These are phyloP conservation scores for Oceanodroma tethys DNA, from an alignment of 2,113 vertebrate species.

Conservation along the genomic window DNA sequence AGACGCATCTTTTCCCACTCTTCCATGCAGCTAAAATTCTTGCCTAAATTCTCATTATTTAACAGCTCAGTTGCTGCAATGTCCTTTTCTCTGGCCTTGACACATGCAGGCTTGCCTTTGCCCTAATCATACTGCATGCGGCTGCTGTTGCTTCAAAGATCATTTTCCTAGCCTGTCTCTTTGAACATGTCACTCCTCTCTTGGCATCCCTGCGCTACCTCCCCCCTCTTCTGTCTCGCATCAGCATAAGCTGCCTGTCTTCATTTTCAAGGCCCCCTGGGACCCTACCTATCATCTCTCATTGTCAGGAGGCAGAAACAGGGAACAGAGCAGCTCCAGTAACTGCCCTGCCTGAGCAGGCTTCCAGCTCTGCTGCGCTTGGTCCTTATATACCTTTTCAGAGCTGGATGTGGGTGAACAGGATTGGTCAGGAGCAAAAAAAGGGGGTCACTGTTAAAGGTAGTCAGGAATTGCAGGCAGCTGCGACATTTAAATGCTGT, in stretches of 20 bases:
- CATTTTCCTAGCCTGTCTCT: slow-evolving; percentile 25
- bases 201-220: neutral
- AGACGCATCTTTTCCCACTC: neutral
- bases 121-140: neutral
- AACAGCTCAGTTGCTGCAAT: neutral
- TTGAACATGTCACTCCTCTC: slow-evolving; percentile 25
- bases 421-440: neutral
- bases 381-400: neutral
- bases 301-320: slow-evolving; percentile 23
- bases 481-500: neutral
- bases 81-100: neutral
- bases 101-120: neutral
- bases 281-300: slow-evolving; percentile 11
- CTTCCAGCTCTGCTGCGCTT: neutral
- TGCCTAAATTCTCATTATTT: neutral
- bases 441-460: neutral
- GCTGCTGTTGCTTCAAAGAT: slow-evolving; percentile 37
- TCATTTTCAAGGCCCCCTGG: slow-evolving; percentile 1
- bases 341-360: neutral
- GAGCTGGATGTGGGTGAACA: neutral
- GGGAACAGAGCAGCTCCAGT: neutral
- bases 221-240: neutral
- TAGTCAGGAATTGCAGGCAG: neutral
- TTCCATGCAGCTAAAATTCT: neutral
- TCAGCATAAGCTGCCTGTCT: slow-evolving; percentile 49